Evolutionary conservation across 2,797 vertebrate genomes (phyloP), one percentile per base, ranked within the genome.

Genomic region (Craterocephalus amniculus): DNA sequence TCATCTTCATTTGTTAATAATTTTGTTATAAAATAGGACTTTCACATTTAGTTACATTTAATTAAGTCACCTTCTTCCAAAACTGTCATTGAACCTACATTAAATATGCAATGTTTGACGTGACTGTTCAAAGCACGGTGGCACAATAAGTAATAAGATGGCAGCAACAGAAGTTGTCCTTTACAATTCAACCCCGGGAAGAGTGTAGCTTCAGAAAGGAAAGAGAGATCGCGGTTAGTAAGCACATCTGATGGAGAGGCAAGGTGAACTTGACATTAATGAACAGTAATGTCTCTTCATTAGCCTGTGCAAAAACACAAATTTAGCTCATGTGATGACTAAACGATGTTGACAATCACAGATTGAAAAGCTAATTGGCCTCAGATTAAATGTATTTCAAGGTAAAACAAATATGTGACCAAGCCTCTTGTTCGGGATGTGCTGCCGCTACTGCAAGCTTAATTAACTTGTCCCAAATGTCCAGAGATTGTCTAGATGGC

Each of bases 1-100:
- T 91, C 84, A 93, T 95, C 74, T 94, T 88, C 86, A 95, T 96
- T 81, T 95, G 94, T 95, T 96, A 94, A 94, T 95, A 86, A 95
- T 95, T 95, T 94, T 95, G 92, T 97, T 97, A 96, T 94, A 98
- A 98, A 98, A 98, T 96, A 98, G 92, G 94, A 95, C 88, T 93
- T 91, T 90, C 90, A 92, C 93, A 92, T 86, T 86, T 87, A 92
- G 63, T 87, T 78, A 92, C 86, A 88, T 80, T 83, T 77, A 86
- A 72, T 83, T 76, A 74, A 80, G 85, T 87, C 58, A 85, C 72
- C 73, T 83, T 87, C 87, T 79, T 68, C 85, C 74, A 77, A 88
- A 90, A 83, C 70, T 68, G 71, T 84, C 77, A 71, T 78, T 83
- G 80, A 85, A 72, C 69, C 80, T 63, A 86, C 76, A 71, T 81